A percentile compares a stretch with the other conserved stretches of the same genome.
Conservation (phyloP, 2,888 invertebrate genomes). For the Biston betularia region DNA sequence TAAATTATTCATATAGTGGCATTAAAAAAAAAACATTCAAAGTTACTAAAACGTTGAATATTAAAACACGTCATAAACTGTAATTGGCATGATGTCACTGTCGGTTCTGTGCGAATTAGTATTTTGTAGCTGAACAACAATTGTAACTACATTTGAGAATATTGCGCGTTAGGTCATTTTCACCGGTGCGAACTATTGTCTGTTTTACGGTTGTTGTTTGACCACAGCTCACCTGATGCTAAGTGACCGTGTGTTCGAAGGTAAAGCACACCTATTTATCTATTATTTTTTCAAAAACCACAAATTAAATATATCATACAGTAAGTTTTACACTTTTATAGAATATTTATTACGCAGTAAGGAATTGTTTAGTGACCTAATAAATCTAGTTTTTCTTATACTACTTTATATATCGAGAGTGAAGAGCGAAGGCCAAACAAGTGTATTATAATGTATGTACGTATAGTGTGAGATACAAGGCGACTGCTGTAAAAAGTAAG, state of each 20-base stretch:
- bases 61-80: constrained; percentile 43
- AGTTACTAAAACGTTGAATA: constrained; percentile 34
- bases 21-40: constrained; percentile 11
- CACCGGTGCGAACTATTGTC: too few species aligned
- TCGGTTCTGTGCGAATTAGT: constrained; percentile 48
- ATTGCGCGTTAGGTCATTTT: constrained; percentile 22
- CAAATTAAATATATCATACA: too few species aligned
- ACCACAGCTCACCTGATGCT: too few species aligned
- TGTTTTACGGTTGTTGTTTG: too few species aligned
- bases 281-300: too few species aligned
- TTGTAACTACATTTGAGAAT: constrained; percentile 36
- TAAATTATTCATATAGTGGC: constrained; percentile 16
- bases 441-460: not conserved
- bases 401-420: constrained; percentile 24
- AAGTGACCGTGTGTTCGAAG: too few species aligned
- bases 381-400: constrained; percentile 11
- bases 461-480: constrained; percentile 20
- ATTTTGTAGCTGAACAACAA: constrained; percentile 47
- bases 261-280: too few species aligned
- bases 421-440: constrained; percentile 28
- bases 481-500: constrained; percentile 19
- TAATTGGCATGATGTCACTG: constrained; percentile 59
- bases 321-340: too few species aligned
- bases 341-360: constrained; percentile 5
- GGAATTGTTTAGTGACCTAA: constrained; percentile 5